These are phyloP conservation scores for Halcyon leucocephala DNA, from an alignment of 2,797 vertebrate species.

Conservation along the genomic window DNA sequence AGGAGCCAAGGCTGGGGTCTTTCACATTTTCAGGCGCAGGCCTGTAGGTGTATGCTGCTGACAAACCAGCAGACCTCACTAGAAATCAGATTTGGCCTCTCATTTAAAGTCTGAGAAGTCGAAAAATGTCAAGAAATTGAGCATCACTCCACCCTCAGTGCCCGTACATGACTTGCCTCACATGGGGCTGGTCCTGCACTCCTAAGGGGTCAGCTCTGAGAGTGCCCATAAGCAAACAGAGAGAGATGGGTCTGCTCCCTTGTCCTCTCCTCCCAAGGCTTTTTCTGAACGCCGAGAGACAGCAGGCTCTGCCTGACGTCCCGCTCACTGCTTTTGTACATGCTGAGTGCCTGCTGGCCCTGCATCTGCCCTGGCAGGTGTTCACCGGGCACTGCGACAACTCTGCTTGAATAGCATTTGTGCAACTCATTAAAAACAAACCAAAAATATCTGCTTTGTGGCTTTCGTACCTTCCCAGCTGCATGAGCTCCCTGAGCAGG, in stretches of 20 bases:
- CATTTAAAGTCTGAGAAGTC: background rate
- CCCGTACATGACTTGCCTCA: background rate
- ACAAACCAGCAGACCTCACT: background rate
- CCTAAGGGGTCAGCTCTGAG: background rate
- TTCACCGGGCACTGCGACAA: accelerated
- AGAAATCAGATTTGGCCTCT: background rate
- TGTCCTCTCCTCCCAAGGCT: background rate
- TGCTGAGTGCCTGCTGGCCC: accelerated
- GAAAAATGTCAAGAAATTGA: background rate
- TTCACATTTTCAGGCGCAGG: background rate
- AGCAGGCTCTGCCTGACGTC: background rate
- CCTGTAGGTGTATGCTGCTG: background rate
- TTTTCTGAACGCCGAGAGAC: background rate
- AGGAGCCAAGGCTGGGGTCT: background rate
- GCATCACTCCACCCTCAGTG: background rate
- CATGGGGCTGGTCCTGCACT: background rate
- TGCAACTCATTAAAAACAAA: slow-evolving; percentile 55
- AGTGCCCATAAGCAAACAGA: background rate
- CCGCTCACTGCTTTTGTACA: background rate
- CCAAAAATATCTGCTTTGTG: background rate
- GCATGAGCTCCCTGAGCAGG: background rate
- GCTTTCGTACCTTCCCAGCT: background rate
- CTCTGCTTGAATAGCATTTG: slow-evolving; percentile 18
- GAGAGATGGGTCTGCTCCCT: background rate
- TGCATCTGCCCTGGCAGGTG: background rate